Evolutionary conservation across 1,140 invertebrate genomes (phyloP), one percentile per base, ranked within the genome.

Genomic region (Drosophila bocqueti): DNA sequence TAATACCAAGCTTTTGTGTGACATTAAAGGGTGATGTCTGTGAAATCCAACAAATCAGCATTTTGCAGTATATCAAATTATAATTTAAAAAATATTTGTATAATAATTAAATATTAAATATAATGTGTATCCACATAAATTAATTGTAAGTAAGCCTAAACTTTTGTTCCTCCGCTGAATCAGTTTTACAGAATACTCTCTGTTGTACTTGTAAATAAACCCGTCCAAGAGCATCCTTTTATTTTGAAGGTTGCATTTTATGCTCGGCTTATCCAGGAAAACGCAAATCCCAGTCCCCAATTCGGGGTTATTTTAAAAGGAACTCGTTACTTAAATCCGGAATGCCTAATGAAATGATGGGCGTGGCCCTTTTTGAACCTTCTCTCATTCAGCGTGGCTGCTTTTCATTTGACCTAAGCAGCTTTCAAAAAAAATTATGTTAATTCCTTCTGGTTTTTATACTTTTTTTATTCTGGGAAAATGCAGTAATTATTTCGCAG

Each of bases 331-430:
- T 73, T 16, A 65, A 75, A 63, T 82, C 60, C 64, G 46, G 58
- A 71, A 64, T 45, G 31, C 46, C 50, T 58, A 79, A 62, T 80
- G 45, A 74, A 66, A 69, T 43, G 57, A 45, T 58, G 75, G 63
- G 43, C 43, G 63, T 66, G 54, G 42, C 55, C 29, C 21, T 36
- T 42, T 16, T 50, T 36, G 11, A 46, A 36, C 38, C 29, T 31
- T 18, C 16, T 24, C n/a, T 38, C 43, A 61, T 78, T 78, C 49
- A 47, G 47, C 46, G 21, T 63, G 59, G 47, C 21, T 77, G 79
- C 57, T 50, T 78, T 81, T 68, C 47, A 77, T 65, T 62, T 78
- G 64, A 74, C 75, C 75, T 71, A 83, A 82, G 79, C 68, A 52
- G 81, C 52, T 83, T 82, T 71, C 26, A 29, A 61, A 71, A 71